Evolutionary conservation across 2,888 invertebrate species (phyloP), one percentile per base, ranked within the genome.

Genomic region (Tenthredo distinguenda): DNA sequence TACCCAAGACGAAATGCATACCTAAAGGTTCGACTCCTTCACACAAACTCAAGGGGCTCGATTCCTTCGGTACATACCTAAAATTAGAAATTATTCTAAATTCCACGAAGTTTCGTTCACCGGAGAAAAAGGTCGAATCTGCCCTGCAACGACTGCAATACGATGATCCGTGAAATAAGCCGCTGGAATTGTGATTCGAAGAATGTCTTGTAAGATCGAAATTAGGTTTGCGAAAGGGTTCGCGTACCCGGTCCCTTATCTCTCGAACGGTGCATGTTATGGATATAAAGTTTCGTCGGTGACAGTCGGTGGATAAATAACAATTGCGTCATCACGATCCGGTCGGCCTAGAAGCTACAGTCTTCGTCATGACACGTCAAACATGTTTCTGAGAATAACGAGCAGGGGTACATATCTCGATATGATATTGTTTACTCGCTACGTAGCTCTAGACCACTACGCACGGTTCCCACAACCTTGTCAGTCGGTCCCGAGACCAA

Each of bases 391-490:
- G 2, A 1, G 10, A 7, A 34, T 10, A 37, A 58, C 79, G 79
- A 79, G 79, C 9, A 21, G 9, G 40, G n/a, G 21, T 37, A 21
- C 21, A 37, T 77, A 81, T 81, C 81, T 81, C 40, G 62, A 81
- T 62, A 62, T 58, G 40, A 74, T 84, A 76, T 76, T 84, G 84
- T 84, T 84, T 58, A 77, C 58, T 55, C 37, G 62, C 40, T 50
- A 62, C 37, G 26, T 72, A 47, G 15, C 47, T 47, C 15, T 47
- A 47, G 37, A 40, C 18, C 76, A 58, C 26, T 76, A 72, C 81
- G 82, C 71, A 47, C 81, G 50, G 87, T 89, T 89, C 88, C 89
- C 89, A 89, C 85, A 89, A 86, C 87, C 88, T 89, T 86, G 88
- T 62, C 84, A 58, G 58, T 83, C 82, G 65, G 47, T 71, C 77